phyloP scores from a whole-genome alignment of 2,888 invertebrate genomes.

The Geotrupes spiniger region DNA sequence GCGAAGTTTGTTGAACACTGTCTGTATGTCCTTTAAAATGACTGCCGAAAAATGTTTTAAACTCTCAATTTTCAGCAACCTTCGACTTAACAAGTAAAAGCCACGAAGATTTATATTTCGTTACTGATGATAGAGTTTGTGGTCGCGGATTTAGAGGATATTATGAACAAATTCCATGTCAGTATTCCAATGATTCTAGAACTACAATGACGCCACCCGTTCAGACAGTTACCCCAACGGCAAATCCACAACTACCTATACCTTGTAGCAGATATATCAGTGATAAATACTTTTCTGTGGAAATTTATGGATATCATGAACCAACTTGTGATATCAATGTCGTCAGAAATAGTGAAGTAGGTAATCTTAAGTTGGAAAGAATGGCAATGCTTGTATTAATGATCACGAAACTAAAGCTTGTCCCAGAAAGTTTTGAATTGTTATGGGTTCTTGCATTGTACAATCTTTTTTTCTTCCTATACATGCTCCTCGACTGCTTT shows the following conservation, averaged over 20 bases:
- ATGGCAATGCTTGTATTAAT: no score
- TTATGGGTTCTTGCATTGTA: no score
- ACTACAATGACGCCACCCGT: slow-evolving; percentile 11
- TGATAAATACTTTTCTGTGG: slow-evolving; percentile 37
- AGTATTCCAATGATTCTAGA: slow-evolving; percentile 7
- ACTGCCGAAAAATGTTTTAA: no score
- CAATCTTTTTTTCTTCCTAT: no score
- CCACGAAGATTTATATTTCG: slow-evolving; percentile 45
- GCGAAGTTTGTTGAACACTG: slow-evolving; percentile 40
- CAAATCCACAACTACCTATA: slow-evolving; percentile 9
- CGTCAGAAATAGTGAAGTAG: slow-evolving; percentile 21
- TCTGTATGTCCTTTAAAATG: no score
- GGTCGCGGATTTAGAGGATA: slow-evolving; percentile 50
- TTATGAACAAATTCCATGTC: slow-evolving; percentile 48
- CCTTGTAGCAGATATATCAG: slow-evolving; percentile 35
- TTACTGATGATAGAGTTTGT: slow-evolving; percentile 43
- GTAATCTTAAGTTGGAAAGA: no score
- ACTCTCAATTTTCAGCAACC: slow-evolving; percentile 36
- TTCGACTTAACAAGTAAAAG: slow-evolving; percentile 38
- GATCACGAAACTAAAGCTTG: no score
- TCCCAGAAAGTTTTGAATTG: no score
- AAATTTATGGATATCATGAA: slow-evolving; percentile 31
- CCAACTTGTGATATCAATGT: slow-evolving; percentile 31
- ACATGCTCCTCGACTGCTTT: no score
- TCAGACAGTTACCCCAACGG: slow-evolving; percentile 1